Conservation (phyloP, 2,888 invertebrate genomes). For the Pammene aurita region DNA sequence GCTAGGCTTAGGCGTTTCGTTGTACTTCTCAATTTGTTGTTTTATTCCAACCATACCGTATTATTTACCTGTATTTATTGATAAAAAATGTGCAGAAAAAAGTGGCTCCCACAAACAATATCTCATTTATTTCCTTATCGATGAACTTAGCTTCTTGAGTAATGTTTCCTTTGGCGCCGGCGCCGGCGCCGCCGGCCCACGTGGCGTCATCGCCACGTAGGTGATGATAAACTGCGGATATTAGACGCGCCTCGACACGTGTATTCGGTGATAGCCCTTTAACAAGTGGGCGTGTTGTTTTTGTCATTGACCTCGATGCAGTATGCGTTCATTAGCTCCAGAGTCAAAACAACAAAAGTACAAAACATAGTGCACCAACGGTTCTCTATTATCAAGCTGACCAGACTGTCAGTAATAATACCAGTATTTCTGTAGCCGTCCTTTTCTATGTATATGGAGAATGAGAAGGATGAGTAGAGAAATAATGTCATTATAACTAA, state of each 20-base stretch:
- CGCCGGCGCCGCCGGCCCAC: constrained; percentile 30
- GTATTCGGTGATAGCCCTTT: constrained; percentile 26
- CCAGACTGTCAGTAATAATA: no score
- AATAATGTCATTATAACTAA: no score
- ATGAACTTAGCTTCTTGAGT: constrained; percentile 22
- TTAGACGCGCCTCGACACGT: constrained; percentile 28
- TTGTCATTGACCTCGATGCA: constrained; percentile 20
- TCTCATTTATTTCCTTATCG: not conserved
- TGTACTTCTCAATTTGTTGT: no score
- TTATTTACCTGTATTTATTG: no score
- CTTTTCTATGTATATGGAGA: no score
- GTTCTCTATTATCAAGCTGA: no score
- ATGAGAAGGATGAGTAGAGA: no score
- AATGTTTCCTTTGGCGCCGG: constrained; percentile 33
- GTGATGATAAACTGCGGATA: constrained; percentile 39
- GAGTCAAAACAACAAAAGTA: no score
- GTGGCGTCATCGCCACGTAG: constrained; percentile 32
- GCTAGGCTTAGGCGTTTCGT: no score
- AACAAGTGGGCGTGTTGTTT: constrained; percentile 21
- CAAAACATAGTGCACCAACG: no score
- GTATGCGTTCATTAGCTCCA: not conserved
- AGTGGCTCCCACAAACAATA: not conserved
- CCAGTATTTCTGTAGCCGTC: no score
- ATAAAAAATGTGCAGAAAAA: not conserved
- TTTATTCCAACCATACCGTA: no score